phyloP scores from a whole-genome alignment of 2,797 vertebrate species.

The Adrianichthys oophorus region DNA sequence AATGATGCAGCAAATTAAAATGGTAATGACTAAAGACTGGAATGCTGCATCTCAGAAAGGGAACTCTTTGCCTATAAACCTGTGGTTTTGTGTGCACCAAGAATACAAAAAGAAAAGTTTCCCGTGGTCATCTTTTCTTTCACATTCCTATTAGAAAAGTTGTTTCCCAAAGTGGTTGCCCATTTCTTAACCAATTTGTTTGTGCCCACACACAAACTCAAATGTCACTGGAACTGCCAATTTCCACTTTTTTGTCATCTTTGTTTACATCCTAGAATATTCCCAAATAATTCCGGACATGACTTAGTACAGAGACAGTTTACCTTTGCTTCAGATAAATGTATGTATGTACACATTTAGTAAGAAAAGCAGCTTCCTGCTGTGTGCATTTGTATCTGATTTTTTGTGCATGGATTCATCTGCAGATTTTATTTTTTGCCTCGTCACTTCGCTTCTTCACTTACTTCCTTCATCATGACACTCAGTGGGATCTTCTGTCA shows the following conservation, averaged over 20 bases:
- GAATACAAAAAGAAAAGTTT: too few relatives aligned
- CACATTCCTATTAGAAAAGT: too few relatives aligned
- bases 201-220: neutral
- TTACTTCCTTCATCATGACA: constrained; percentile 58
- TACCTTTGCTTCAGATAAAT: constrained; percentile 5
- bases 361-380: neutral
- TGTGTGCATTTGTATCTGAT: constrained; percentile 20
- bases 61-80: too few relatives aligned
- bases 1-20: neutral
- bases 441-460: constrained; percentile 21
- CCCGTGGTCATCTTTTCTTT: too few relatives aligned
- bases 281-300: too few relatives aligned
- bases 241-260: neutral
- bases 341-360: constrained; percentile 27
- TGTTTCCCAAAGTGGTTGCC: too few relatives aligned
- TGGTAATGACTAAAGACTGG: neutral
- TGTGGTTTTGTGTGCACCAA: too few relatives aligned
- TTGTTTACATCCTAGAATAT: neutral
- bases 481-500: constrained; percentile 47
- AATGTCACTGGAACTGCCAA: neutral
- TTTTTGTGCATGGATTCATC: constrained; percentile 40
- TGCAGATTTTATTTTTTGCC: constrained; percentile 39
- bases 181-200: neutral
- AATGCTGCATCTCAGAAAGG: too few relatives aligned
- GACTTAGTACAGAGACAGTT: neutral